Percentiles rank a stretch among this genome's conserved stretches.
phyloP scores from a whole-genome alignment of 2,113 vertebrate genomes.

The Dendrocopos noguchii region DNA sequence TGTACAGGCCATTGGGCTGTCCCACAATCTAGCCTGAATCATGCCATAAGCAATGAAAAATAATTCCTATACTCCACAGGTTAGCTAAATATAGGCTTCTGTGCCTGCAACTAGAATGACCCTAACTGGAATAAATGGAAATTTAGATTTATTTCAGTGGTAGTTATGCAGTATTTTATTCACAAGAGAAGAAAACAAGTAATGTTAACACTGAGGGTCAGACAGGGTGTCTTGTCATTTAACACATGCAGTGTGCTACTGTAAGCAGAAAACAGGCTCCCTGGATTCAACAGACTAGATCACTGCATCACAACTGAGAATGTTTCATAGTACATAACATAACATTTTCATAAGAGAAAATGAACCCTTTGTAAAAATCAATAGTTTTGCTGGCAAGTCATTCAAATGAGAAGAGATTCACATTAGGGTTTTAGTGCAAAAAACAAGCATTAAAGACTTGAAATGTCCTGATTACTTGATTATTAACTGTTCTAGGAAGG shows the following conservation, averaged over 20 bases:
- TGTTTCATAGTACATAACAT: neutral
- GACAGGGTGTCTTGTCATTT: neutral
- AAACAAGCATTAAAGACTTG: neutral
- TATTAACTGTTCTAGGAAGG: neutral
- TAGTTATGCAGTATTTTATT: neutral
- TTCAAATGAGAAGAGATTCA: neutral
- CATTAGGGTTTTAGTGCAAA: neutral
- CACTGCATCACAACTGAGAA: neutral
- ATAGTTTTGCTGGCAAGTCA: neutral
- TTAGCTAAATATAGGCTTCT: neutral
- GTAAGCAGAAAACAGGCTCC: neutral
- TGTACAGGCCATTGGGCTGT: neutral
- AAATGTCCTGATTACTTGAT: neutral
- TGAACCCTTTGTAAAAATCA: neutral
- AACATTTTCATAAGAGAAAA: neutral
- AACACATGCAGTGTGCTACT: neutral
- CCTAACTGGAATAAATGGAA: neutral
- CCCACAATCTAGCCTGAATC: neutral
- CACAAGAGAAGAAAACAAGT: neutral
- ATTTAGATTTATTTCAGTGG: neutral
- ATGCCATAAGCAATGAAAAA: neutral
- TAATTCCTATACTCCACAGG: neutral
- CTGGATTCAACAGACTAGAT: neutral
- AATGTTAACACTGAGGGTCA: neutral
- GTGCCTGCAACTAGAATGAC: neutral